Conservation (phyloP, 2,797 vertebrate genomes). For the Mycteria americana region DNA sequence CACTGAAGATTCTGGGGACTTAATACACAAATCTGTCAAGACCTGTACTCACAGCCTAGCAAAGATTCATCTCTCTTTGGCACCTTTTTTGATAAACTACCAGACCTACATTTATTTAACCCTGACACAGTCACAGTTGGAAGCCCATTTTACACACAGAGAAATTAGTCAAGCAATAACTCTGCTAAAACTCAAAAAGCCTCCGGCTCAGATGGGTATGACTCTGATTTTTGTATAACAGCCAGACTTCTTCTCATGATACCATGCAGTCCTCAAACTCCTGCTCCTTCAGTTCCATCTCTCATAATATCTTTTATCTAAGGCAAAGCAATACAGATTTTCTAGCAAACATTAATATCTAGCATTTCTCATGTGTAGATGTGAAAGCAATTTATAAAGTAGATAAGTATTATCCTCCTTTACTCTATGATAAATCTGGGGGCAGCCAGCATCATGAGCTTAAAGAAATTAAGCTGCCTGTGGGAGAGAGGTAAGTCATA, state of each 20-base stretch:
- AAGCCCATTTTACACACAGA: slow-evolving; percentile 10
- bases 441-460: neutral
- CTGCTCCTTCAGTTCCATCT: neutral
- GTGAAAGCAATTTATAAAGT: neutral
- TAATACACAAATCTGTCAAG: slow-evolving; percentile 24
- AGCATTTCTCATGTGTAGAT: neutral
- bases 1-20: neutral
- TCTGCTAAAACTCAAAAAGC: slow-evolving; percentile 9
- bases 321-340: neutral
- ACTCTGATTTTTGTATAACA: neutral
- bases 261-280: neutral
- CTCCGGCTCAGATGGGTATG: neutral
- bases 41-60: neutral
- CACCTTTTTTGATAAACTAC: slow-evolving; percentile 23
- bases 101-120: slow-evolving; percentile 42
- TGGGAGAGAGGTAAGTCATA: neutral
- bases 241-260: neutral
- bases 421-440: neutral
- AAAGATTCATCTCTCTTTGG: slow-evolving; percentile 12
- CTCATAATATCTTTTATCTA: neutral
- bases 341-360: neutral
- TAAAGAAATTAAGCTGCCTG: slow-evolving; percentile 7
- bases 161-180: slow-evolving; percentile 52
- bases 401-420: neutral
- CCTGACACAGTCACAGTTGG: neutral